Percentiles rank a stretch among this genome's conserved stretches.
phyloP scores from a whole-genome alignment of 2,888 invertebrate species.

The Pollenia amentaria region DNA sequence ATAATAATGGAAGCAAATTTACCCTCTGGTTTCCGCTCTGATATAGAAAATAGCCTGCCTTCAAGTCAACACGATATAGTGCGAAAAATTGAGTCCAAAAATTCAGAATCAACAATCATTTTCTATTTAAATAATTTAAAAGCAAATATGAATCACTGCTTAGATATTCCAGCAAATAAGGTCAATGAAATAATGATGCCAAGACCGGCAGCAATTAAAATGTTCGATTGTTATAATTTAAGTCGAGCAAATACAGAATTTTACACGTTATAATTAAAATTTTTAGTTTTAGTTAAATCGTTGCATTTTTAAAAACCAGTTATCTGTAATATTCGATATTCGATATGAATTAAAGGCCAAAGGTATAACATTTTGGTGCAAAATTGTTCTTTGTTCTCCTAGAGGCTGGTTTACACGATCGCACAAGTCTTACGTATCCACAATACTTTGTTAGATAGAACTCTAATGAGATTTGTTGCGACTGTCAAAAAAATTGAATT shows the following conservation, averaged over 20 bases:
- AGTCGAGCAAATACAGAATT: slow-evolving; percentile 83
- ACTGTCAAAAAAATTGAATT: no score
- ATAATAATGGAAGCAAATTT: slow-evolving; percentile 92
- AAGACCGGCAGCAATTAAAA: slow-evolving; percentile 92
- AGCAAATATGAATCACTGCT: slow-evolving; percentile 85
- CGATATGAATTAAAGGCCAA: no score
- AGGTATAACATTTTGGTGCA: no score
- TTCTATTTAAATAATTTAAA: slow-evolving; percentile 34
- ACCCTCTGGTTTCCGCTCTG: slow-evolving; percentile 90
- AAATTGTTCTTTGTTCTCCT: no score
- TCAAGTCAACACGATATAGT: slow-evolving; percentile 12
- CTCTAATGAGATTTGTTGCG: no score
- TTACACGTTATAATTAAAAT: slow-evolving; percentile 72
- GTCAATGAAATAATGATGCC: slow-evolving; percentile 94
- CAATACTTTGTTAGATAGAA: no score
- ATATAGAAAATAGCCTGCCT: slow-evolving; percentile 21
- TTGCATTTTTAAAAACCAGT: no score
- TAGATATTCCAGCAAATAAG: slow-evolving; percentile 93
- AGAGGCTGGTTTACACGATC: no score
- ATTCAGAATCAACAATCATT: slow-evolving; percentile 28
- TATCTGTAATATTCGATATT: no score
- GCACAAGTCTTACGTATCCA: no score
- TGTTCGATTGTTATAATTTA: slow-evolving; percentile 96
- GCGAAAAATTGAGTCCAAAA: slow-evolving; percentile 25
- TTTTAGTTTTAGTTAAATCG: no score